Evolutionary conservation across 2,888 invertebrate species (phyloP), one percentile per base, ranked within the genome.

Genomic region (Stenichneumon culpator): DNA sequence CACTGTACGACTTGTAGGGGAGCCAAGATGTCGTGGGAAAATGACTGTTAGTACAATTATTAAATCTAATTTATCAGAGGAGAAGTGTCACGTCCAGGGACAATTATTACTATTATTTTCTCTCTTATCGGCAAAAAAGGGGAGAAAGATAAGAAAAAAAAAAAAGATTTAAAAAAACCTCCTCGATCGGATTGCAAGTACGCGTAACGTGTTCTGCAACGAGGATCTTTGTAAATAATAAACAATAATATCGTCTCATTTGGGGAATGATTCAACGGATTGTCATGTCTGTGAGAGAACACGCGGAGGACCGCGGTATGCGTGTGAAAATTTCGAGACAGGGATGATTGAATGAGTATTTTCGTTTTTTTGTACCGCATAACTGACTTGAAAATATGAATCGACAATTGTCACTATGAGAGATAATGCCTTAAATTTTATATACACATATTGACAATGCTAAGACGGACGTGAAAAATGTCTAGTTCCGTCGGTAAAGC

Each of bases 291-390:
- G 77, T 47, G 50, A 67, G 67, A 60, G 16, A n/a, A 52, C 14
- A 70, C 19, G 11, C 11, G 28, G 39, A 47, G 36, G 9, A 19
- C 14, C 39, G 22, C 7, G 14, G 22, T 44, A 25, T 69, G 50
- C 68, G 16, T 47, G 39, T 60, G 54, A 67, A 67, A 36, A n/a
- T 68, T 63, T 77, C 60, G 47, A n/a, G 72, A 82, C 54, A 16
- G 50, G 11, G n/a, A 68, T 47, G 14, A 16, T n/a, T 60, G 22
- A 54, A 72, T 39, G 52, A 72, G 72, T 72, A 54, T 78, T 52
- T 28, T 36, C 39, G 50, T 44, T 54, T 69, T 90, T 89, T 90
- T 89, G 77, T 88, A 90, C 85, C 74, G 79, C 87, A 67, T 82
- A 28, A 5, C 60, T 75, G 70, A 63, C 47, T 78, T 79, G 74